phyloP scores from a whole-genome alignment of 2,888 invertebrate species.

The Margaritifera margaritifera region DNA sequence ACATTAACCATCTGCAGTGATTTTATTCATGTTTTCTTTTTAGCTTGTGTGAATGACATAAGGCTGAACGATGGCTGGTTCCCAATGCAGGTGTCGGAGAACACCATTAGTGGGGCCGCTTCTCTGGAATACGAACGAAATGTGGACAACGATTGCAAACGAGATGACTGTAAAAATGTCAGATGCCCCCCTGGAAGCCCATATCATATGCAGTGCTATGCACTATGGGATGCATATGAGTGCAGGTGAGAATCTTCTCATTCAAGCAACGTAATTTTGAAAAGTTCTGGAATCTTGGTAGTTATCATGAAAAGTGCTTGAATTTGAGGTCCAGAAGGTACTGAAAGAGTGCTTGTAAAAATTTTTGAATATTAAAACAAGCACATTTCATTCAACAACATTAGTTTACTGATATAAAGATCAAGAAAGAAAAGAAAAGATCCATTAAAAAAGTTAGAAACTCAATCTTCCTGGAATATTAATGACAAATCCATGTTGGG shows the following conservation, averaged over 20 bases:
- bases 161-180: conserved; percentile 72
- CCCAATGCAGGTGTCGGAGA: conserved; percentile 78
- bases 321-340: too few relatives aligned
- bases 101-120: conserved; percentile 84
- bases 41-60: conserved; percentile 87
- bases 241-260: conserved; percentile 84
- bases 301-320: too few relatives aligned
- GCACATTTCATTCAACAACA: too few relatives aligned
- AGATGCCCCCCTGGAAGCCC: conserved; percentile 44
- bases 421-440: too few relatives aligned
- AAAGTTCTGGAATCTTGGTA: too few relatives aligned
- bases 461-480: too few relatives aligned
- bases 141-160: conserved; percentile 92
- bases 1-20: neutral
- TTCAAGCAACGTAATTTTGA: too few relatives aligned
- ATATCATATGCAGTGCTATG: conserved; percentile 93
- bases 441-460: too few relatives aligned
- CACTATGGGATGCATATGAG: conserved; percentile 96
- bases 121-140: conserved; percentile 91
- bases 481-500: too few relatives aligned
- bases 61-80: conserved; percentile 95
- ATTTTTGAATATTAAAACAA: too few relatives aligned
- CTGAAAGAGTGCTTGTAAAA: too few relatives aligned
- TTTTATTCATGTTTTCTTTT: conserved; percentile 4
- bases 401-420: too few relatives aligned